A percentile compares a stretch with the other conserved stretches of the same genome.
phyloP scores from a whole-genome alignment of 2,888 invertebrate genomes.

The Lamellibrachia columna region DNA sequence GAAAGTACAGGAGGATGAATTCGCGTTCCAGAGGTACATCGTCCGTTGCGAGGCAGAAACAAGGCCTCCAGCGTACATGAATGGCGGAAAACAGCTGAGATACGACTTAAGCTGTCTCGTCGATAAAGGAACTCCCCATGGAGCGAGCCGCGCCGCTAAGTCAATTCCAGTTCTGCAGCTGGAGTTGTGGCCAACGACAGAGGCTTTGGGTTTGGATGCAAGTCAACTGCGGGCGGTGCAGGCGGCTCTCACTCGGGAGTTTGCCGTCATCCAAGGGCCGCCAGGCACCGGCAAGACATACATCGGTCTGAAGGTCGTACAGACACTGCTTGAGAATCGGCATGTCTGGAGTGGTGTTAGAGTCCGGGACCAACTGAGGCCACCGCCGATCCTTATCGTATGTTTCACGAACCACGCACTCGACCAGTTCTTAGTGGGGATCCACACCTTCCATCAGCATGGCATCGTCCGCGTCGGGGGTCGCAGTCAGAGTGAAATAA shows the following conservation, averaged over 20 bases:
- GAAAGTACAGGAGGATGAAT: constrained; percentile 67
- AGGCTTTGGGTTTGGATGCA: constrained; percentile 44
- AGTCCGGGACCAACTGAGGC: not conserved
- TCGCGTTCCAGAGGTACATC: constrained; percentile 78
- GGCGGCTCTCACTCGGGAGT: constrained; percentile 44
- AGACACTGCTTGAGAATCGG: constrained; percentile 73
- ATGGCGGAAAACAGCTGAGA: constrained; percentile 53
- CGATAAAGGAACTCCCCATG: not conserved
- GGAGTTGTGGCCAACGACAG: constrained; percentile 43
- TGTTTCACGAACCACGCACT: constrained; percentile 66
- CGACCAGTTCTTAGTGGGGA: constrained; percentile 65
- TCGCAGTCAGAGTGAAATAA: constrained; percentile 47
- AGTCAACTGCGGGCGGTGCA: constrained; percentile 49
- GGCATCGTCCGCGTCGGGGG: constrained; percentile 58
- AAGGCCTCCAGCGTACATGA: constrained; percentile 19
- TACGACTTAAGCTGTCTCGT: constrained; percentile 17
- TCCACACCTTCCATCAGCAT: constrained; percentile 49
- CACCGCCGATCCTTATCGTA: constrained; percentile 59
- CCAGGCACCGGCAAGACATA: constrained; percentile 51
- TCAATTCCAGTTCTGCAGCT: constrained; percentile 26
- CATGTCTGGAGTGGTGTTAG: constrained; percentile 30
- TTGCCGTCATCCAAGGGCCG: constrained; percentile 50
- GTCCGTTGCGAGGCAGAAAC: not conserved
- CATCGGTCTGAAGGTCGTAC: constrained; percentile 50
- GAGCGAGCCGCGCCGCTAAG: not conserved